Percentiles rank a stretch among this genome's conserved stretches.
Evolutionary conservation across 2,888 invertebrate genomes (phyloP).

Genomic region (Stramonita haemastoma): DNA sequence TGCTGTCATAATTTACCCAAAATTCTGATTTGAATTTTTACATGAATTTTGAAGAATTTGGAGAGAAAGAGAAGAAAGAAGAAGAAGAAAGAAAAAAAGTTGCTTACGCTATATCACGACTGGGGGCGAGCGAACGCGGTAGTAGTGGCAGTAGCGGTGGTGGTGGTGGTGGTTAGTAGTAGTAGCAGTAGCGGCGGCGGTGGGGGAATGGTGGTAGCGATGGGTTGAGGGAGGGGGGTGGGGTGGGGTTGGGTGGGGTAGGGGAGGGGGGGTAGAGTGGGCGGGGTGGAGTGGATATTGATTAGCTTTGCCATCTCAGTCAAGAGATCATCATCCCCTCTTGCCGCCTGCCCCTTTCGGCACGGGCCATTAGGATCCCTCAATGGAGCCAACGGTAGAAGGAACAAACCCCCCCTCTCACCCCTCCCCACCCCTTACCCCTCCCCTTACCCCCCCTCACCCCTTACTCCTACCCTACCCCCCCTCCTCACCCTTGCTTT

Average conservation of each 20-base stretch:
- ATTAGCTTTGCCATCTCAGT: slow-evolving; percentile 20
- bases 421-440: neutral
- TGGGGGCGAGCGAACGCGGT: no score
- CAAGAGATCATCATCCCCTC: slow-evolving; percentile 35
- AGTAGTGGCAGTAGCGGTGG: no score
- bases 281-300: slow-evolving; percentile 21
- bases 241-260: neutral
- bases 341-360: neutral
- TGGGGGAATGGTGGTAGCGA: neutral
- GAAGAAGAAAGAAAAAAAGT: neutral
- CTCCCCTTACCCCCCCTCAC: neutral
- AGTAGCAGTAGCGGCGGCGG: neutral
- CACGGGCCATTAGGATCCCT: slow-evolving; percentile 26
- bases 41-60: neutral
- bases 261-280: neutral
- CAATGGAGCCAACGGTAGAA: neutral
- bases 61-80: neutral
- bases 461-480: no score
- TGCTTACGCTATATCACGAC: neutral
- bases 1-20: no score
- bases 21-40: no score
- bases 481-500: neutral
- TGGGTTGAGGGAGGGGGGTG: neutral
- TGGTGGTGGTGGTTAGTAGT: neutral
- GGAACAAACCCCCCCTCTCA: neutral